Percentiles rank a stretch among this genome's conserved stretches.
These are phyloP conservation scores for Dicrurus megarhynchus DNA, from an alignment of 2,113 vertebrate species.

Conservation along the genomic window DNA sequence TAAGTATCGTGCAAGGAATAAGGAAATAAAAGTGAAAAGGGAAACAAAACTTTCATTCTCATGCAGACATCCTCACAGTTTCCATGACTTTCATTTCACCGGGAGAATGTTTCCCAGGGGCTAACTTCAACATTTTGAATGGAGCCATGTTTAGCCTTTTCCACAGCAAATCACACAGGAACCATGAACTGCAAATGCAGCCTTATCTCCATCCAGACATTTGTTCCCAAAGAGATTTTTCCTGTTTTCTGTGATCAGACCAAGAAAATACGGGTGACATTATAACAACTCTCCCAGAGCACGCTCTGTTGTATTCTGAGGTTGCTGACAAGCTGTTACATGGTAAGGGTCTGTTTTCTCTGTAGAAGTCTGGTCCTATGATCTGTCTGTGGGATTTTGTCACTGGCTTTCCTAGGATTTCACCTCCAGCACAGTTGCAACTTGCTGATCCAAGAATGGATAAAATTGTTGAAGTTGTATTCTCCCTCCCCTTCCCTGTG, in stretches of 20 bases:
- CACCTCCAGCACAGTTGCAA: not conserved
- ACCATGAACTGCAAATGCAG: not conserved
- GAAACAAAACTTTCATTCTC: not conserved
- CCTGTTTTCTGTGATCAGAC: not conserved
- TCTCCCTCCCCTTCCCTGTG: not conserved
- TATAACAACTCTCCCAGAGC: not conserved
- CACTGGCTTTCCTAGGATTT: not conserved
- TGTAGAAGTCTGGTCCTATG: not conserved
- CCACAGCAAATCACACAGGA: not conserved
- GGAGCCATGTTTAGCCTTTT: not conserved
- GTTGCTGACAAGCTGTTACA: not conserved
- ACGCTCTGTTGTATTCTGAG: accelerated
- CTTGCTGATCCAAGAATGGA: not conserved
- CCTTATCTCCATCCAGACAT: not conserved
- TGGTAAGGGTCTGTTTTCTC: not conserved
- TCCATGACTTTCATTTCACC: not conserved
- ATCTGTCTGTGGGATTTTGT: not conserved
- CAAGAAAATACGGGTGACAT: not conserved
- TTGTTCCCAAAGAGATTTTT: not conserved
- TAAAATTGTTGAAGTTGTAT: accelerated
- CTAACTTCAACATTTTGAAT: not conserved
- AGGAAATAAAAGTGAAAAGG: conserved; percentile 46
- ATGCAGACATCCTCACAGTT: not conserved
- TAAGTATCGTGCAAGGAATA: not conserved
- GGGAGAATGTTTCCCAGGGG: not conserved